Base-by-base conservation (phyloP, 2,113 vertebrate species). In the Hystrix brachyura region DNA sequence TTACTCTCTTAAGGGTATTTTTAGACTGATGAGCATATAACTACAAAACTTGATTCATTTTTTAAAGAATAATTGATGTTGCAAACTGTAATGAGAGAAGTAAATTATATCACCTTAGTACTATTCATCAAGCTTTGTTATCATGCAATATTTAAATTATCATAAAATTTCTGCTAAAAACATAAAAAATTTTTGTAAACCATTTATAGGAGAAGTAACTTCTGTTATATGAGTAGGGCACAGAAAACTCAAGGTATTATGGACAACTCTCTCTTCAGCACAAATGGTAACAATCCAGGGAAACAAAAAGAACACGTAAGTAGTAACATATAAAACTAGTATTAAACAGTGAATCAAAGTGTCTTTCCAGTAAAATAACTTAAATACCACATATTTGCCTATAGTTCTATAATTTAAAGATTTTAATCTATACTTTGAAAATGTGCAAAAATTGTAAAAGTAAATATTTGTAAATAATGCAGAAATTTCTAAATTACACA, bases 161-260 rank as follows among this genome's bases (percentile, higher is more conserved):
- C 89, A 51, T 80, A 90, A 93, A 93, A 79, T 76, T 90, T 82
- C 13, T 85, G 27, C 29, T 95, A 85, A 96, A 84, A 87, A 83
- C 43, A 59, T 51, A 38, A 38, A 38, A 38, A 38, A 38, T 72
- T 60, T 94, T 95, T 71, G 32, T 67, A 88, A 93, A 27, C 14
- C 60, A 86, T 79, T 84, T 80, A 60, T 38, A 95, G 9, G n/a
- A 95, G 60, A 4, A 96, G n/a, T 80, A 80, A 81, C n/a, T 94
- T 88, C 43, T 87, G 14, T 65, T 34, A 72, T 14, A 78, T n/a
- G 7, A 92, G n/a, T 29, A 89, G 72, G 19, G 51, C 67, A 94
- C n/a, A 95, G 80, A 96, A 87, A 92, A 3, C 7, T 96, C n/a
- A 64, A 81, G 18, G 55, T 78, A 64, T 81, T 78, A 71, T 53